These are phyloP conservation scores for Synanthedon vespiformis DNA, from an alignment of 2,888 invertebrate species.

Conservation along the genomic window DNA sequence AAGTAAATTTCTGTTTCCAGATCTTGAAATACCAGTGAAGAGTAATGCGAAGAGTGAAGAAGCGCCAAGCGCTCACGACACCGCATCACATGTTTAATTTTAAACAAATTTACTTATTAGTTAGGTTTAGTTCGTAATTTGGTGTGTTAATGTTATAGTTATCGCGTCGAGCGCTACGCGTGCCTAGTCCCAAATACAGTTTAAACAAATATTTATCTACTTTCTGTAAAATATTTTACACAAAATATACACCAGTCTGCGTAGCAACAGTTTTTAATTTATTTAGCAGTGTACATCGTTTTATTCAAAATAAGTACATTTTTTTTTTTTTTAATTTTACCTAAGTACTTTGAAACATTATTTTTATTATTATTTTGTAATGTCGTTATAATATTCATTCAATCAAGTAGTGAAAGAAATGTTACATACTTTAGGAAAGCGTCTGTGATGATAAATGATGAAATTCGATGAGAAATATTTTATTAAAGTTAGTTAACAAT, in stretches of 20 bases:
- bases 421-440: constrained; percentile 68
- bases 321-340: constrained; percentile 41
- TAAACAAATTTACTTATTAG: constrained; percentile 56
- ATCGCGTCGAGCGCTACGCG: constrained; percentile 62
- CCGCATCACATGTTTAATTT: constrained; percentile 45
- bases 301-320: constrained; percentile 51
- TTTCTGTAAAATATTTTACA: constrained; percentile 49
- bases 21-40: constrained; percentile 51
- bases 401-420: constrained; percentile 34
- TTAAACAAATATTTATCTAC: constrained; percentile 62
- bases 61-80: constrained; percentile 44
- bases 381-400: too few relatives aligned
- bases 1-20: constrained; percentile 36
- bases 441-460: constrained; percentile 69
- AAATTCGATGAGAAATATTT: constrained; percentile 62
- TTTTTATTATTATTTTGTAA: too few relatives aligned
- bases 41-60: constrained; percentile 25
- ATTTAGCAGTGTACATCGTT: constrained; percentile 53
- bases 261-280: constrained; percentile 59
- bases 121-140: constrained; percentile 59
- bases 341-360: constrained; percentile 36
- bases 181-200: constrained; percentile 66
- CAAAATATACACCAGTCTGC: constrained; percentile 47
- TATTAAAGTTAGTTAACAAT: constrained; percentile 46
- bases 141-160: constrained; percentile 68